Conservation (phyloP, 2,797 vertebrate genomes). For the Mycteria americana region DNA sequence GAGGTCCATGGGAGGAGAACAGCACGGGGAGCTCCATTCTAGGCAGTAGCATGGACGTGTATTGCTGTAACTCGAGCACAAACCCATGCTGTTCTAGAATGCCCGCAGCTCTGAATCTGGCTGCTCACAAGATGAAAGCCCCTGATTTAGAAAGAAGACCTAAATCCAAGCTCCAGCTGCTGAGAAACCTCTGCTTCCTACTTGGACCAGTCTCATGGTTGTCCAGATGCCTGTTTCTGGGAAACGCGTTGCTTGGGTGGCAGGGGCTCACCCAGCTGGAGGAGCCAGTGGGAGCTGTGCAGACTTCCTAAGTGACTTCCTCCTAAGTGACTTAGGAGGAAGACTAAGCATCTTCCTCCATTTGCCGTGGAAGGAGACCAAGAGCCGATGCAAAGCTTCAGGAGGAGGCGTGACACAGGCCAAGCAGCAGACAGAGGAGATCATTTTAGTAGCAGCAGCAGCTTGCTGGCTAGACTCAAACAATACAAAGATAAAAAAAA, state of each 20-base stretch:
- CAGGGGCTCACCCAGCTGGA: too few relatives aligned
- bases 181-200: background rate
- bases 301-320: too few relatives aligned
- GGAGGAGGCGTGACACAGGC: background rate
- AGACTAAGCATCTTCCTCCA: background rate
- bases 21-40: background rate
- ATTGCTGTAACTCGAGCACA: background rate
- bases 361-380: background rate
- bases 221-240: background rate
- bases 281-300: background rate
- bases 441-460: background rate
- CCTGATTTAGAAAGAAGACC: background rate
- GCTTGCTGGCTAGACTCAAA: background rate
- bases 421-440: background rate
- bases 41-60: background rate
- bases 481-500: background rate
- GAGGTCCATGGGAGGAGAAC: background rate
- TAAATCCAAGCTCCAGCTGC: background rate
- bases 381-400: background rate
- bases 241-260: background rate
- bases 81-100: background rate
- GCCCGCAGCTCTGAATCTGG: accelerated
- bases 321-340: too few relatives aligned
- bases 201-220: background rate
- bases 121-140: background rate